Evolutionary conservation across 2,797 vertebrate species (phyloP).

Genomic region (Enteromius argenteus): DNA sequence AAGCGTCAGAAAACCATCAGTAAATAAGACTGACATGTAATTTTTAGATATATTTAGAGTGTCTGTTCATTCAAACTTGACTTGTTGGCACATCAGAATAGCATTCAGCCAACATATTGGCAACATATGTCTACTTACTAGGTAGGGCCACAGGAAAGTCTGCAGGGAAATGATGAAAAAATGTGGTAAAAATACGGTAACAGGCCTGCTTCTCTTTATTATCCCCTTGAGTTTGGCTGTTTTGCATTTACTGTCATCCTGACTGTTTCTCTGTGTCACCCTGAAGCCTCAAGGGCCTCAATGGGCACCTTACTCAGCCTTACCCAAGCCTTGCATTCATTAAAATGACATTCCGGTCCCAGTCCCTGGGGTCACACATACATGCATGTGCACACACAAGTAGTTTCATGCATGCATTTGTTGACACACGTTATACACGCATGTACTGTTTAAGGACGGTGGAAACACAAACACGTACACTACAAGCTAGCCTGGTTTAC

Average conservation of each 20-base stretch:
- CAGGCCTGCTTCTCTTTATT: slow-evolving; percentile 37
- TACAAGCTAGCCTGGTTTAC: background rate
- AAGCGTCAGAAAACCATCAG: background rate
- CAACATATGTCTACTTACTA: background rate
- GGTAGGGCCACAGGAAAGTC: slow-evolving; percentile 3
- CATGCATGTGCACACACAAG: slow-evolving; percentile 22
- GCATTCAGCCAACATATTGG: slow-evolving; percentile 8
- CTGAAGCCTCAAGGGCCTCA: slow-evolving; percentile 20
- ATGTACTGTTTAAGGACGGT: background rate
- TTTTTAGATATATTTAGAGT: background rate
- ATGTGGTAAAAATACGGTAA: slow-evolving; percentile 22
- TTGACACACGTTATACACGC: slow-evolving; percentile 6
- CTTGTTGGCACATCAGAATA: background rate
- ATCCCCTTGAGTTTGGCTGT: slow-evolving; percentile 39
- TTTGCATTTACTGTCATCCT: slow-evolving; percentile 49
- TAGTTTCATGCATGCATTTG: slow-evolving; percentile 12
- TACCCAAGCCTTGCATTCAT: slow-evolving; percentile 41
- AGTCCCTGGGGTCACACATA: slow-evolving; percentile 34
- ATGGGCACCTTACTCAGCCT: slow-evolving; percentile 40
- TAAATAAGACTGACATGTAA: background rate
- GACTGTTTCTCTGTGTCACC: slow-evolving; percentile 31
- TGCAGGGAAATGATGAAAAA: background rate
- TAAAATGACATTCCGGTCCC: slow-evolving; percentile 50
- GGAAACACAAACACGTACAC: background rate
- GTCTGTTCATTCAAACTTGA: background rate